Evolutionary conservation across 2,113 vertebrate species (phyloP), one percentile per base, ranked within the genome.

Genomic region (Eudyptes chrysolophus): DNA sequence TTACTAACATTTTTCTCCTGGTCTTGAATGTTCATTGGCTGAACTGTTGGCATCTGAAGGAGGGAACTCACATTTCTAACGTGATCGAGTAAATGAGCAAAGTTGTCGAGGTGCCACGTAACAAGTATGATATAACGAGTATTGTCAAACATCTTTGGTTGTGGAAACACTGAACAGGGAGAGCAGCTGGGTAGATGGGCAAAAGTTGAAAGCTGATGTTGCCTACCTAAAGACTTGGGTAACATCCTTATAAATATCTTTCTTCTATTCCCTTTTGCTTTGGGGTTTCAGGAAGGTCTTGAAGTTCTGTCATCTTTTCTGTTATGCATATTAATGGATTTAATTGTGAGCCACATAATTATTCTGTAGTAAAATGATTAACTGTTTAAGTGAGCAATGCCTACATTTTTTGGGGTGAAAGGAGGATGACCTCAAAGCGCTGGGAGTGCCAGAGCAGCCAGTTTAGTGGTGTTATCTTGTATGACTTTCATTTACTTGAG

Each of bases 71-170:
- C 15, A 12, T 61, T 81, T 55, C 27, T 66, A n/a, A 38, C 0
- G 1, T 55, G 51, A 40, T 0, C 24, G 26, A 60, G 27, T 46
- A 71, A 77, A 76, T 58, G 4, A 64, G 9, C 30, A 58, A 69
- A 64, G 49, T 46, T 1, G 1, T 13, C 0, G 1, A 44, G 19
- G 11, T 72, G 40, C 16, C 48, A 27, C 1, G 0, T 55, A 61
- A 48, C 11, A n/a, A 68, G 7, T 38, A 30, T 16, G 49, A 12
- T 65, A 15, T 11, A 71, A 51, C 2, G 57, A 32, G 4, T 48
- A 48, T 11, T 54, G 42, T 42, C 34, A 75, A 69, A 70, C 0
- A 0, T 48, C 34, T 27, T 27, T 0, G 0, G 5, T 4, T 75
- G 21, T 52, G 19, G 49, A 55, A 88, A n/a, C 36, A 74, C 9